These are phyloP conservation scores for Teleopsis dalmanni DNA, from an alignment of 1,140 invertebrate genomes.

Conservation along the genomic window DNA sequence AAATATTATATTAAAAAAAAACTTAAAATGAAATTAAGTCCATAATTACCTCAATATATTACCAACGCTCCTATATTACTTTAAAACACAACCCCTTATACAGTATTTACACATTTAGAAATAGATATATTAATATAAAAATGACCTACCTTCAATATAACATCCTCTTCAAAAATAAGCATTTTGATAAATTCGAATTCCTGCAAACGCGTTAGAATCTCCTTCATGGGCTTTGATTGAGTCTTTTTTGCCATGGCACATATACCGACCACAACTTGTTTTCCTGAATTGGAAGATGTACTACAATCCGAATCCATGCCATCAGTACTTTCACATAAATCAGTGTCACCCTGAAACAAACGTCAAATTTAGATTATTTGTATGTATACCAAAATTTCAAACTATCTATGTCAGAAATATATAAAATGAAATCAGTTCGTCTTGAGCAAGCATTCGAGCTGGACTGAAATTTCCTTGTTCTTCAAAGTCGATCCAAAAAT, in stretches of 20 bases:
- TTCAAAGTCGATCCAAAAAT: too few species aligned
- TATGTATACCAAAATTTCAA: background rate
- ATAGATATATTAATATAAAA: background rate
- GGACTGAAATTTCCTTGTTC: too few species aligned
- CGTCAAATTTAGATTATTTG: conserved; percentile 1
- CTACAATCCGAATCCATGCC: conserved; percentile 50
- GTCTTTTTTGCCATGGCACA: conserved; percentile 99
- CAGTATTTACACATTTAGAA: too few species aligned
- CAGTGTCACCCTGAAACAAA: conserved; percentile 59
- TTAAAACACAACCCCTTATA: too few species aligned
- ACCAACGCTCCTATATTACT: too few species aligned
- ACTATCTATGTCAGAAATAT: background rate
- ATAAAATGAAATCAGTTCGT: too few species aligned
- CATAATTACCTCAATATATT: too few species aligned
- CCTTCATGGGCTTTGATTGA: conserved; percentile 96
- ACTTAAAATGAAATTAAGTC: too few species aligned
- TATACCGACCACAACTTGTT: conserved; percentile 84
- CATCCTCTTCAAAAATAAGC: conserved; percentile 86
- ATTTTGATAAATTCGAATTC: conserved; percentile 96
- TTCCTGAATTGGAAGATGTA: conserved; percentile 40
- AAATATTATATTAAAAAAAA: conserved; percentile 3
- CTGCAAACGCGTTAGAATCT: conserved; percentile 87
- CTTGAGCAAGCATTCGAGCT: too few species aligned
- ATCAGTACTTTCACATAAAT: conserved; percentile 55
- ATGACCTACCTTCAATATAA: conserved; percentile 72